Conservation (phyloP, 2,113 vertebrate species). For the Notarius lentiginosus region DNA sequence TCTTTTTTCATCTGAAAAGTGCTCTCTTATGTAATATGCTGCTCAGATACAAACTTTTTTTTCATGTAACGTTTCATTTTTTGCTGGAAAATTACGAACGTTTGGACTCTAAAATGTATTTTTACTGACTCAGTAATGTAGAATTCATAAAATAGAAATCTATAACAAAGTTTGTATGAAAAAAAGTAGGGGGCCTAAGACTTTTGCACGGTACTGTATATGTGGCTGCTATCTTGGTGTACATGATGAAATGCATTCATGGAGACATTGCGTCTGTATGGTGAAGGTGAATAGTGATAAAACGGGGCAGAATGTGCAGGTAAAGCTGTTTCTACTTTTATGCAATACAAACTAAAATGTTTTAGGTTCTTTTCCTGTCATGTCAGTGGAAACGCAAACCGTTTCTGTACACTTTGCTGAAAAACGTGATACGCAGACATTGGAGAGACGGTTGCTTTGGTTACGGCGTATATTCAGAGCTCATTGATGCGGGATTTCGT, state of each 20-base stretch:
- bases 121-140: neutral
- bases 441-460: neutral
- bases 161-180: no score
- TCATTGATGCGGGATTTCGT: neutral
- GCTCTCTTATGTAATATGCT: no score
- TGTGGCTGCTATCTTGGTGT: constrained; percentile 20
- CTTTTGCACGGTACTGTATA: neutral
- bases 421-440: neutral
- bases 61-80: no score
- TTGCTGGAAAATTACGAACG: no score
- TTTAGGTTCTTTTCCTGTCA: neutral
- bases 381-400: neutral
- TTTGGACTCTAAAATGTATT: no score
- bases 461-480: neutral
- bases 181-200: no score
- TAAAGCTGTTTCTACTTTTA: neutral
- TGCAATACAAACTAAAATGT: neutral
- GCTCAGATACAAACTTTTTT: no score
- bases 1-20: no score
- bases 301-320: neutral
- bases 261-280: neutral
- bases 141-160: no score
- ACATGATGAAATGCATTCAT: neutral
- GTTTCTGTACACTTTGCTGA: neutral
- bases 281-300: constrained; percentile 11